Percentiles rank a stretch among this genome's conserved stretches.
phyloP scores from a whole-genome alignment of 1,140 invertebrate species.

The Hormaphis cornu region DNA sequence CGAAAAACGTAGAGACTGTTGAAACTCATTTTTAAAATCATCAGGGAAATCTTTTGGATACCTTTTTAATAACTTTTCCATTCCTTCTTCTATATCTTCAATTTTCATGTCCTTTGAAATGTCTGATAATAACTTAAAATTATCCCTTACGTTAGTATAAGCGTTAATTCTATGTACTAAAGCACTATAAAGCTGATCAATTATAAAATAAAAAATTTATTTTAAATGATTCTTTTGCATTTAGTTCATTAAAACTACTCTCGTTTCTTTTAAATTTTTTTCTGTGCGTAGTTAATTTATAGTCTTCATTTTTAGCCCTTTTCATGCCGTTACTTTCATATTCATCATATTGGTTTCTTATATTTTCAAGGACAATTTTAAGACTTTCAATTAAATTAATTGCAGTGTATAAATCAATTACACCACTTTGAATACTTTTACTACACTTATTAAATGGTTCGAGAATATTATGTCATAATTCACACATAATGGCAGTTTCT shows the following conservation, averaged over 20 bases:
- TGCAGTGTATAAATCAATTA: neutral
- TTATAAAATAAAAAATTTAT: neutral
- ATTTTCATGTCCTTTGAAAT: neutral
- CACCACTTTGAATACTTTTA: neutral
- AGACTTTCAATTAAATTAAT: neutral
- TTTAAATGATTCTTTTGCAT: neutral
- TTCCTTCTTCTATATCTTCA: neutral
- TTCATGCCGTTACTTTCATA: neutral
- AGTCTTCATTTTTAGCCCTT: neutral
- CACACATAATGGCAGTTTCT: neutral
- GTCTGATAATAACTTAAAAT: neutral
- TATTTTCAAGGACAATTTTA: neutral
- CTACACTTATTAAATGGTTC: conserved; percentile 19
- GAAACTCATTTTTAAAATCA: conserved; percentile 3
- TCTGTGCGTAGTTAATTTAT: neutral
- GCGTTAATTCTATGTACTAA: neutral
- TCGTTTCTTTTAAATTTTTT: neutral
- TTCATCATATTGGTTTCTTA: neutral
- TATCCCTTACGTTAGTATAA: neutral
- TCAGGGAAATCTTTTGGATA: conserved; percentile 10
- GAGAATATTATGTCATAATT: conserved; percentile 8
- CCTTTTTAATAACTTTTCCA: conserved; percentile 4
- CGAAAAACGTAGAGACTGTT: neutral
- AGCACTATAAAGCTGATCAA: conserved; percentile 4
- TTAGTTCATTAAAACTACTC: neutral